A percentile compares a stretch with the other conserved stretches of the same genome.
These are phyloP conservation scores for Acanthosepion lycidas DNA, from an alignment of 2,888 invertebrate genomes.

Conservation along the genomic window DNA sequence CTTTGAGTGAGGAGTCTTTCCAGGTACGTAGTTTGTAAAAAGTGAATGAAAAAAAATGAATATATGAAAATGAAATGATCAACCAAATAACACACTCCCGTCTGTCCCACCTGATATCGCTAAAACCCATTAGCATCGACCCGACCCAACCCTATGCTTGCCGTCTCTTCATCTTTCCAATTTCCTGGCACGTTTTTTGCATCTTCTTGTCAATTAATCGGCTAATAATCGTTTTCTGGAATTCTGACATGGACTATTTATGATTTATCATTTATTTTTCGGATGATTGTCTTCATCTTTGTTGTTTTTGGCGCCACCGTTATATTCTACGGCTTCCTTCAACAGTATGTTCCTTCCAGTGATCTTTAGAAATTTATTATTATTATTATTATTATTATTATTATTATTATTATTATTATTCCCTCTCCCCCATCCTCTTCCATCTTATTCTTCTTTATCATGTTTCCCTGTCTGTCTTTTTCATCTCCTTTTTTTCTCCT, in stretches of 20 bases:
- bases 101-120: not conserved
- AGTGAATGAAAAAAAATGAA: not conserved
- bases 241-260: no score
- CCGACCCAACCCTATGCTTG: not conserved
- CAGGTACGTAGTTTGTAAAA: not conserved
- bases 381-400: no score
- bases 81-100: not conserved
- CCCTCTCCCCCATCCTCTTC: no score
- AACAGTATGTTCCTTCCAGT: no score
- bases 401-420: no score
- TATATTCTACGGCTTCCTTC: not conserved
- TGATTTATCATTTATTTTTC: not conserved
- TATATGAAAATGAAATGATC: not conserved
- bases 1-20: not conserved
- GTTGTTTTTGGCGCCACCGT: accelerated
- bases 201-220: not conserved
- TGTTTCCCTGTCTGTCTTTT: no score
- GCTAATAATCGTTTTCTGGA: not conserved
- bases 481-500: no score
- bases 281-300: not conserved
- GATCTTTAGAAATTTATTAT: no score
- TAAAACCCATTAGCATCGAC: not conserved
- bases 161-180: not conserved
- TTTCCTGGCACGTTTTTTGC: not conserved
- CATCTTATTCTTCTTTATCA: no score